Percentiles rank a stretch among this genome's conserved stretches.
Conservation (phyloP, 2,113 vertebrate genomes). For the Neoarius graeffei region DNA sequence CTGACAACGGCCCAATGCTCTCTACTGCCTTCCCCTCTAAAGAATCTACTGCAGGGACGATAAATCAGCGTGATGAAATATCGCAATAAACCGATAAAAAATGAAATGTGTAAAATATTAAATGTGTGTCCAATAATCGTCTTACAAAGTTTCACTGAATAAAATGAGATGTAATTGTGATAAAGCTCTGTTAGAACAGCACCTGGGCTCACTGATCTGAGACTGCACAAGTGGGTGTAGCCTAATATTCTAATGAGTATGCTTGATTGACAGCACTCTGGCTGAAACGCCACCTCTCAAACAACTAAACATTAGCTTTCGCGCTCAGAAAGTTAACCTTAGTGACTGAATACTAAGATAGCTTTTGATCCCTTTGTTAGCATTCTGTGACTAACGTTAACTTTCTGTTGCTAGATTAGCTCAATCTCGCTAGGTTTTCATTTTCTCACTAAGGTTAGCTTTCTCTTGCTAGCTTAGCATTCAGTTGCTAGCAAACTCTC, state of each 20-base stretch:
- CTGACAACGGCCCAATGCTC: conserved; percentile 9
- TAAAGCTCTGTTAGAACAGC: neutral
- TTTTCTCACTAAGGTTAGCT: neutral
- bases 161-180: neutral
- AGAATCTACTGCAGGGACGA: neutral
- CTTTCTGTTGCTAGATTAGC: no score
- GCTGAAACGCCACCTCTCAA: neutral
- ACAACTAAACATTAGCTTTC: neutral
- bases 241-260: neutral
- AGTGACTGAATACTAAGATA: no score
- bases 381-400: no score
- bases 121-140: neutral
- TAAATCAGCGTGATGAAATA: neutral
- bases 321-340: no score
- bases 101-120: neutral
- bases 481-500: no score
- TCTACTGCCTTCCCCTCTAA: neutral
- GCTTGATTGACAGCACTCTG: neutral
- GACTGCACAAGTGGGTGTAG: neutral
- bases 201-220: neutral
- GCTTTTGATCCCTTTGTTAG: no score
- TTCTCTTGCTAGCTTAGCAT: neutral
- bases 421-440: no score
- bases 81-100: neutral
- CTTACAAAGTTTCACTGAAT: neutral